Base-by-base conservation (phyloP, 2,113 vertebrate genomes). In the Diadophis punctatus region DNA sequence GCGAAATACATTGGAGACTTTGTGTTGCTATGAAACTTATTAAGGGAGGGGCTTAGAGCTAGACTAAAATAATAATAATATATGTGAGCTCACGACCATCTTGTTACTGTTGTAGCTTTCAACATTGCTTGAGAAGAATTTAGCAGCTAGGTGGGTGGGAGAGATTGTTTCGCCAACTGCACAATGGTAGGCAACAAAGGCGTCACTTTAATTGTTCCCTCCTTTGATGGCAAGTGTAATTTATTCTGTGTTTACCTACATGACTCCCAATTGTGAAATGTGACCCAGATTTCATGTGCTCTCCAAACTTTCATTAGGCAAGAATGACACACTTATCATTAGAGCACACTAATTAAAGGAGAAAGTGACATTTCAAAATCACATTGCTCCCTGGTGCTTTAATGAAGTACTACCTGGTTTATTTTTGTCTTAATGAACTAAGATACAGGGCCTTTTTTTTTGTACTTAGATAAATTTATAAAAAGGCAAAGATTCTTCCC, bases 351-450 rank as follows among this genome's bases (percentile, higher is more conserved):
- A 96, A 97, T 97, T 97, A 97, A 96, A 96, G 92, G 90, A 93
- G 90, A 96, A 96, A 97, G 93, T 96, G 96, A 96, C 96, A 97
- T 96, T 96, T 97, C 94, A 95, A 95, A 96, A 95, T 96, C 96
- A 95, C 87, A 88, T 91, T 92, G 92, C 58, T 96, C 95, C 94
- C 94, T 93, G 94, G 94, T 91, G 95, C 95, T 95, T 96, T 93
- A 93, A 87, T 95, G 95, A 95, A 95, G 90, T 88, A 91, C 91
- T 95, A 89, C 90, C 93, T 93, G 86, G 94, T 95, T 93, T 96
- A 58, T 97, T 96, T 96, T 92, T 91, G 52, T 96, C 68, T 94
- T 95, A 95, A 95, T 95, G 94, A 96, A 93, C 88, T 95, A 53
- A 84, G 92, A 90, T 93, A 86, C 23, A 39, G 30, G 92, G 90